Base-by-base conservation (phyloP, 2,113 vertebrate genomes). In the Alaudala cheleensis region DNA sequence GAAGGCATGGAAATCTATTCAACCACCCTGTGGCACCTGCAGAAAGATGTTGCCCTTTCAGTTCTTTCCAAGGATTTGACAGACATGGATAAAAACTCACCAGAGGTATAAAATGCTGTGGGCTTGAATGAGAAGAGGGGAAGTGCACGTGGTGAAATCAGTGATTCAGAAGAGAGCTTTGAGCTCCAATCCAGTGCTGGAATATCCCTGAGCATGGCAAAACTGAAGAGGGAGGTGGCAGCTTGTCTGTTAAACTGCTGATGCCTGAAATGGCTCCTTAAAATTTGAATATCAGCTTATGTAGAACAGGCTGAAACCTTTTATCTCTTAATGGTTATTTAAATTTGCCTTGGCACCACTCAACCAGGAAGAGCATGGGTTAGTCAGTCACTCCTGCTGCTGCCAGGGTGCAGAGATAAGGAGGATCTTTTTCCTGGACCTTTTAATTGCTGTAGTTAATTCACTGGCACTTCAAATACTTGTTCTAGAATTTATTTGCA, bases 1-100 rank as follows among this genome's bases (percentile, higher is more conserved):
- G 99, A 99, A 91, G 99, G 99, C 69, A 99, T 99, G 99, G 99
- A 99, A 97, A 99, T 99, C 84, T 99, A 99, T 66, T 99, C 99
- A 1, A 99, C 99, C 20, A 99, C 99, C 0, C 98, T 99, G 74
- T 99, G 99, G 99, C 99, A 99, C 93, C 98, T 99, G 88, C 99
- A 99, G 95, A 99, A 99, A 65, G 99, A 99, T 57, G 99, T 99
- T 45, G 99, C 99, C 1, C 98, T 99, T 87, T 99, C 99, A 1
- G 99, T 99, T 17, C 98, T 99, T 78, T 99, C 99, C 25, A 99
- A 99, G 97, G 99, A 99, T 95, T 98, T 99, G 96, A 99, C 99
- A 0, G 99, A 99, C 95, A 99, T 99, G 99, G 99, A 99, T 98
- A 99, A 99, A 97, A 99, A 99, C 97, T 99, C 99, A 58, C 99